Percentiles rank a stretch among this genome's conserved stretches.
phyloP scores from a whole-genome alignment of 2,888 invertebrate species.

The Sphaeridia pumilis region DNA sequence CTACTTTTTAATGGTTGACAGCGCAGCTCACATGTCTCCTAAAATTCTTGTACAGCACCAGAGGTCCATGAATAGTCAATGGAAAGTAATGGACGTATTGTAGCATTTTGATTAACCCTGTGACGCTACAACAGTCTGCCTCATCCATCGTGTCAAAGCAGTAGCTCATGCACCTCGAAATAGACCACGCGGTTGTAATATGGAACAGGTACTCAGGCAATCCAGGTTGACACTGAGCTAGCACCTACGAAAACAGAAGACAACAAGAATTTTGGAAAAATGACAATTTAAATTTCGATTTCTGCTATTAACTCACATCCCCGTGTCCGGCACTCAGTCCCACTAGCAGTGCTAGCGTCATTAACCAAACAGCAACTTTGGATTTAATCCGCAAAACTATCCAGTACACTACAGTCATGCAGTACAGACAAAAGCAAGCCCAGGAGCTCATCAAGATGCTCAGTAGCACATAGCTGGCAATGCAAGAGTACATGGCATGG shows the following conservation, averaged over 20 bases:
- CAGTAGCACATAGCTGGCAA: conserved; percentile 45
- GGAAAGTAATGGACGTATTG: conserved; percentile 75
- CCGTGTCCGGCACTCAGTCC: conserved; percentile 43
- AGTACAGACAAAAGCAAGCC: conserved; percentile 44
- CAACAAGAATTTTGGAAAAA: conserved; percentile 5
- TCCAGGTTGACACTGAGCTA: conserved; percentile 40
- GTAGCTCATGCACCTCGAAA: conserved; percentile 58
- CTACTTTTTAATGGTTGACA: conserved; percentile 3
- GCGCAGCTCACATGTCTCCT: conserved; percentile 42
- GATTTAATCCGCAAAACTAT: conserved; percentile 42
- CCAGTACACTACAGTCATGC: conserved; percentile 49
- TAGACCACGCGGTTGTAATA: conserved; percentile 52
- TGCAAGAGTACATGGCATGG: no score
- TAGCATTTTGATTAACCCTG: conserved; percentile 45
- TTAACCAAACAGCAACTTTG: conserved; percentile 47
- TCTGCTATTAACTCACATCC: conserved; percentile 15
- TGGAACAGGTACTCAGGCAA: conserved; percentile 45
- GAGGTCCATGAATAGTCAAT: conserved; percentile 69
- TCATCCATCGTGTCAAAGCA: conserved; percentile 47
- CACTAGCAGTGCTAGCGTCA: conserved; percentile 45
- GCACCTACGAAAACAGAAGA: conserved; percentile 1
- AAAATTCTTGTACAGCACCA: conserved; percentile 64
- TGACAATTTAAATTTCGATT: no score
- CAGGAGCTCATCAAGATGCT: conserved; percentile 44
- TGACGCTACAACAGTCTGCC: conserved; percentile 9